phyloP scores from a whole-genome alignment of 92 coral and sea anemone genomes.

The Nematostella vectensis region DNA sequence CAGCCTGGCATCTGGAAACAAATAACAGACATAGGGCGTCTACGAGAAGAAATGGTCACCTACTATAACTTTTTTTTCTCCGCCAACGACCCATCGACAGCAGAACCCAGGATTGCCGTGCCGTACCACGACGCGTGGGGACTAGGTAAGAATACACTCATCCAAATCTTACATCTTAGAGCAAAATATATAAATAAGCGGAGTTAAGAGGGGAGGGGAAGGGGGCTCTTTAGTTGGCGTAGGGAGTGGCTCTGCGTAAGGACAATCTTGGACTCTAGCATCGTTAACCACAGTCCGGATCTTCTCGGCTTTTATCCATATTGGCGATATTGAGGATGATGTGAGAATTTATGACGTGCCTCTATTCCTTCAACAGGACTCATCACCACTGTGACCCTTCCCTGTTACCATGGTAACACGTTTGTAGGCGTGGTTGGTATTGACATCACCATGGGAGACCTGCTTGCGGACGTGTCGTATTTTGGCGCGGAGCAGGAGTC shows the following conservation, averaged over 20 bases:
- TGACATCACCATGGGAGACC: conserved; percentile 28
- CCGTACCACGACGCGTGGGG: conserved; percentile 47
- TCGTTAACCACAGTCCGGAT: no score
- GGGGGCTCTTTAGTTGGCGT: no score
- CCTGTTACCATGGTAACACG: conserved; percentile 20
- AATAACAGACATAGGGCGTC: conserved; percentile 15
- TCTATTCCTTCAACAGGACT: no score
- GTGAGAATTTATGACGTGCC: no score
- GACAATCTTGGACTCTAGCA: no score
- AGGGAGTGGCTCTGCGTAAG: no score
- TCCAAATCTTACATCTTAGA: no score
- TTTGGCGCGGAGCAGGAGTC: conserved; percentile 29
- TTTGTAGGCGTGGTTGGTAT: conserved; percentile 40
- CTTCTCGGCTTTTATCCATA: no score
- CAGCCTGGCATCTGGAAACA: conserved; percentile 24
- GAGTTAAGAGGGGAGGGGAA: no score
- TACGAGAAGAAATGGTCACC: conserved; percentile 19
- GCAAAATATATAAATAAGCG: no score
- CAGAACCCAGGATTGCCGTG: conserved; percentile 13
- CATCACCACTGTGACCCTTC: conserved; percentile 22
- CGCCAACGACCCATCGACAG: neutral
- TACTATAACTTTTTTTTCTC: conserved; percentile 32
- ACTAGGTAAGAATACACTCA: conserved; percentile 12
- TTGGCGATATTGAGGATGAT: no score
- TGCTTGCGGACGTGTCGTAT: conserved; percentile 33